Percentiles rank a stretch among this genome's conserved stretches.
phyloP scores from a whole-genome alignment of 2,113 vertebrate species.

The Pogonocichla stellata region DNA sequence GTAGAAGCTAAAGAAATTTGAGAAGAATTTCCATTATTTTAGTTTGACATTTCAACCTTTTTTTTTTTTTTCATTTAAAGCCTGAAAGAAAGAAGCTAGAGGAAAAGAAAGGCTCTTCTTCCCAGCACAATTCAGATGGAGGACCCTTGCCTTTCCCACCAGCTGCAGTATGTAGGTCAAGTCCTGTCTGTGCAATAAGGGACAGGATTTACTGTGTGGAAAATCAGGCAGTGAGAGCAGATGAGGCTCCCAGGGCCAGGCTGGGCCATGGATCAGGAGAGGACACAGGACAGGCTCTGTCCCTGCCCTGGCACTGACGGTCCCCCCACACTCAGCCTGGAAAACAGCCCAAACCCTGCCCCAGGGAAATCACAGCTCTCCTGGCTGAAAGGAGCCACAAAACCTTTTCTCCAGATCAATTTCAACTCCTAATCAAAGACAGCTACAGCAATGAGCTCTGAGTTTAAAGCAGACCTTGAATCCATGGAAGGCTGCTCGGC shows the following conservation, averaged over 20 bases:
- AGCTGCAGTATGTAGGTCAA: background rate
- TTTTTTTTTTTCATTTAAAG: background rate
- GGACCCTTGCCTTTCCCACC: background rate
- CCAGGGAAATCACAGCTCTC: background rate
- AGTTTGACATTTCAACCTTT: background rate
- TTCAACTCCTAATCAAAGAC: slow-evolving; percentile 17
- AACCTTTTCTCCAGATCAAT: background rate
- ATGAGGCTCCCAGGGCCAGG: accelerated
- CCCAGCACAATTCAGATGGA: background rate
- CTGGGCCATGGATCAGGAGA: background rate
- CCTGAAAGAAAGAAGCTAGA: background rate
- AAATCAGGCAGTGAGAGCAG: background rate
- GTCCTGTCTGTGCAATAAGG: background rate
- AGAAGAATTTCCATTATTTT: background rate
- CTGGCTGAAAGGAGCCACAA: background rate
- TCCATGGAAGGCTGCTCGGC: background rate
- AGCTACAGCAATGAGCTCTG: background rate
- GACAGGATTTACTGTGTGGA: background rate
- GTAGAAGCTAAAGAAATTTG: background rate
- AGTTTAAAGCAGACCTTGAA: background rate
- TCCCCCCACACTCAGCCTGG: background rate
- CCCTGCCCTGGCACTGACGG: accelerated
- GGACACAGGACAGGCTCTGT: background rate
- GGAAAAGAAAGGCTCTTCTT: background rate
- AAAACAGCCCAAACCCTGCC: background rate